Conservation (phyloP, 2,888 invertebrate species). For the Microplitis manilae region DNA sequence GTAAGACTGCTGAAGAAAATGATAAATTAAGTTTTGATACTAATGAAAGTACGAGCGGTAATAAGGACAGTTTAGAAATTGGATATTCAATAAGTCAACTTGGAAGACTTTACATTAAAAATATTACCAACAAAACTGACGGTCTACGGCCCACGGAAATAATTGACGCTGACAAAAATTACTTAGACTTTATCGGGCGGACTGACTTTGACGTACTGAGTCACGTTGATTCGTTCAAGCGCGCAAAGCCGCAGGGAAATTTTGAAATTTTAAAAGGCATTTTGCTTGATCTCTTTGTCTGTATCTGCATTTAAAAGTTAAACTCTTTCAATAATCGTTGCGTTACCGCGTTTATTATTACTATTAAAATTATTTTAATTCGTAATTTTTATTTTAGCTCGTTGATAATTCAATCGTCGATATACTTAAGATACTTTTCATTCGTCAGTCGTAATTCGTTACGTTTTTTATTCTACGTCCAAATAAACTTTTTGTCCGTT, state of each 20-base stretch:
- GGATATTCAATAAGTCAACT: slow-evolving; percentile 64
- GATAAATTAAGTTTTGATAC: slow-evolving; percentile 40
- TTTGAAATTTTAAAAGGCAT: slow-evolving; percentile 65
- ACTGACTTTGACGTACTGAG: slow-evolving; percentile 59
- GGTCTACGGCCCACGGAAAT: slow-evolving; percentile 42
- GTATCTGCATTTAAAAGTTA: slow-evolving; percentile 60
- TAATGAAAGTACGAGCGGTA: slow-evolving; percentile 56
- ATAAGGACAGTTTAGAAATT: slow-evolving; percentile 63
- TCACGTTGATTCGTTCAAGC: slow-evolving; percentile 58
- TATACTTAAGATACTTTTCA: not conserved
- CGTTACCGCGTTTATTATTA: slow-evolving; percentile 24
- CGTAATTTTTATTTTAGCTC: not conserved
- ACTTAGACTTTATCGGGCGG: slow-evolving; percentile 58
- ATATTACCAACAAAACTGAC: slow-evolving; percentile 52
- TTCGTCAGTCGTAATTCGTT: not conserved
- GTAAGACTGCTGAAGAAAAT: slow-evolving; percentile 5
- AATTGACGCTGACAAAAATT: slow-evolving; percentile 53
- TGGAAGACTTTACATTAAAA: slow-evolving; percentile 58
- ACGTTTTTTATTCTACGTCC: not conserved
- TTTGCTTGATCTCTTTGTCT: slow-evolving; percentile 64
- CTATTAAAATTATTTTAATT: slow-evolving; percentile 2
- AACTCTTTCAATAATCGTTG: slow-evolving; percentile 20
- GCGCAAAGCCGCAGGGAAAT: slow-evolving; percentile 62
- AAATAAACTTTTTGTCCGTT: not conserved
- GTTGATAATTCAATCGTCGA: not conserved